Conservation (phyloP, 2,888 invertebrate species). For the Leucania comma region DNA sequence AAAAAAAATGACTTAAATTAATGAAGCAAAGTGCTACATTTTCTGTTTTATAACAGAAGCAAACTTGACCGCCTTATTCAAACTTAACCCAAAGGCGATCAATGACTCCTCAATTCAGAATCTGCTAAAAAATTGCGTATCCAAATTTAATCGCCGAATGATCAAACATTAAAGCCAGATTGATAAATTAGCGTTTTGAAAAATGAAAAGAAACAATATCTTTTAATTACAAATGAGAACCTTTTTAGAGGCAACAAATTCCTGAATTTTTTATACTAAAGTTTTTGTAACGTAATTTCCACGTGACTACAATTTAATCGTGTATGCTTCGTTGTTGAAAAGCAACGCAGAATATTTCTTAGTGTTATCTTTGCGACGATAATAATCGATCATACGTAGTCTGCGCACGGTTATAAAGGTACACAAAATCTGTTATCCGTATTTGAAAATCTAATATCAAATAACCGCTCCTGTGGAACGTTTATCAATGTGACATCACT, state of each 20-base stretch:
- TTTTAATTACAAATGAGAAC: background rate
- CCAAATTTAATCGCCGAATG: background rate
- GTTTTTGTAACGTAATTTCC: background rate
- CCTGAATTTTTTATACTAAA: background rate
- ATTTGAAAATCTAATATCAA: constrained; percentile 56
- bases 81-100: background rate
- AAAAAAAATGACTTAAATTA: too few species aligned
- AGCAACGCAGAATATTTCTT: constrained; percentile 1
- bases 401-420: constrained; percentile 16
- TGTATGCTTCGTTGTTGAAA: background rate
- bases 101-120: background rate
- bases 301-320: constrained; percentile 2
- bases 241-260: background rate
- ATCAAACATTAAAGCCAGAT: background rate
- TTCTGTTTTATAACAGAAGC: constrained; percentile 16
- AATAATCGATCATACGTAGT: constrained; percentile 40
- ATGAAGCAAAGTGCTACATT: constrained; percentile 3
- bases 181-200: background rate
- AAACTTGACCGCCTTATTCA: too few species aligned
- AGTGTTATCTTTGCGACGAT: constrained; percentile 13
- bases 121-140: background rate
- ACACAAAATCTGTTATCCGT: constrained; percentile 47
- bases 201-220: background rate
- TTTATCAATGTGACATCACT: constrained; percentile 69
- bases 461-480: constrained; percentile 50